These are phyloP conservation scores for Platycheirus rosarum DNA, from an alignment of 2,888 invertebrate species.

Conservation along the genomic window DNA sequence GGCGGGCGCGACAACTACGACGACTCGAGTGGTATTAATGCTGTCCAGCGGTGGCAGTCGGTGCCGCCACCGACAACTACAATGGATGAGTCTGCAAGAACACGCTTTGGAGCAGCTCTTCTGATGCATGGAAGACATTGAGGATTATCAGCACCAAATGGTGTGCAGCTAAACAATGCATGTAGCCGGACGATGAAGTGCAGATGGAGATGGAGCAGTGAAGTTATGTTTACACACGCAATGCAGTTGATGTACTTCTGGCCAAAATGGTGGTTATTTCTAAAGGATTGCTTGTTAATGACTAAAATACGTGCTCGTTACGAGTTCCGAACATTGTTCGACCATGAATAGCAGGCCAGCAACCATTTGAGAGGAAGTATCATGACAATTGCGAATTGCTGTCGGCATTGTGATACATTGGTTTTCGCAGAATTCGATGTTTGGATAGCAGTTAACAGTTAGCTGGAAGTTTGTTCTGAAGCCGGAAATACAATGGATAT, in stretches of 20 bases:
- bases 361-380: slow-evolving; percentile 27
- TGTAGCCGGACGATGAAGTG: slow-evolving; percentile 1
- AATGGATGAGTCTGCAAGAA: slow-evolving; percentile 63
- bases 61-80: slow-evolving; percentile 44
- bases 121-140: slow-evolving; percentile 67
- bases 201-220: slow-evolving; percentile 10
- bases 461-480: neutral
- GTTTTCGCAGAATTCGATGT: slow-evolving; percentile 1
- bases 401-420: slow-evolving; percentile 38
- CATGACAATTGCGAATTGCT: slow-evolving; percentile 45
- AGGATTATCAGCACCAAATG: slow-evolving; percentile 25
- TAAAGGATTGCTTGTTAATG: slow-evolving; percentile 61
- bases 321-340: slow-evolving; percentile 58
- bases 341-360: slow-evolving; percentile 31
- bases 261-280: slow-evolving; percentile 46
- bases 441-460: slow-evolving; percentile 10
- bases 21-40: slow-evolving; percentile 33
- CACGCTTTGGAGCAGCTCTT: slow-evolving; percentile 50
- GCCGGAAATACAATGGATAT: slow-evolving; percentile 1
- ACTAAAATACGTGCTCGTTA: slow-evolving; percentile 55
- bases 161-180: slow-evolving; percentile 11
- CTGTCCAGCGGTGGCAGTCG: slow-evolving; percentile 30
- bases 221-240: slow-evolving; percentile 64
- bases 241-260: slow-evolving; percentile 48
- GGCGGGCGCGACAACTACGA: slow-evolving; percentile 19